These are phyloP conservation scores for Chloroclysta siterata DNA, from an alignment of 2,888 invertebrate species.

Conservation along the genomic window DNA sequence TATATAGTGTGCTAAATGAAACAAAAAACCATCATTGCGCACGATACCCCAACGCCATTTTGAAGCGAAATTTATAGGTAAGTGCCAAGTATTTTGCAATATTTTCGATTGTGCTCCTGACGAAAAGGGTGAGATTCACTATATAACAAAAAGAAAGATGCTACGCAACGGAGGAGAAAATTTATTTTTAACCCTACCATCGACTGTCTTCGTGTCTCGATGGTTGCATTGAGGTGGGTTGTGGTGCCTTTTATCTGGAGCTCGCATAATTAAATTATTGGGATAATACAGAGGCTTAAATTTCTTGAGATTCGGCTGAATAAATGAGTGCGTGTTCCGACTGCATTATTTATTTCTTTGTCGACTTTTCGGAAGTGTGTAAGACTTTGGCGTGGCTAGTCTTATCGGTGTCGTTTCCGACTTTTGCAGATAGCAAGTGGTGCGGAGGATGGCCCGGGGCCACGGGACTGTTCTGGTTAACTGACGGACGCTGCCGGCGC, in stretches of 20 bases:
- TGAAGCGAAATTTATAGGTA: slow-evolving; percentile 86
- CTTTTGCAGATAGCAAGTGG: slow-evolving; percentile 81
- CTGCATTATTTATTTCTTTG: slow-evolving; percentile 8
- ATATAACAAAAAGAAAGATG: slow-evolving; percentile 57
- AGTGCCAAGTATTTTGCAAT: slow-evolving; percentile 85
- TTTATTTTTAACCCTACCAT: slow-evolving; percentile 45
- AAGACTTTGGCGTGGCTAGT: slow-evolving; percentile 60
- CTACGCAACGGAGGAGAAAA: slow-evolving; percentile 49
- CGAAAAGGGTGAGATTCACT: slow-evolving; percentile 55
- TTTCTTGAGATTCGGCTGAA: slow-evolving; percentile 17
- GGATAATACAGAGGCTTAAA: slow-evolving; percentile 35
- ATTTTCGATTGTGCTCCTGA: slow-evolving; percentile 68
- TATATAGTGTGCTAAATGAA: slow-evolving; percentile 75
- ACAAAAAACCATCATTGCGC: slow-evolving; percentile 85
- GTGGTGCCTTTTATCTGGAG: slow-evolving; percentile 67
- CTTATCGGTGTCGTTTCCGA: slow-evolving; percentile 81
- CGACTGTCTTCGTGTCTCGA: slow-evolving; percentile 42
- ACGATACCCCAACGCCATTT: slow-evolving; percentile 86
- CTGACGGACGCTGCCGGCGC: slow-evolving; percentile 82
- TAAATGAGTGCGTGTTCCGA: slow-evolving; percentile 13
- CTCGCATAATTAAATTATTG: slow-evolving; percentile 76
- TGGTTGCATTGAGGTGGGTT: slow-evolving; percentile 75
- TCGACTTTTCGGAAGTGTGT: slow-evolving; percentile 31
- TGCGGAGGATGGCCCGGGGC: slow-evolving; percentile 78
- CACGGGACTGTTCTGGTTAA: slow-evolving; percentile 75